These are phyloP conservation scores for Centropristis striata DNA, from an alignment of 2,113 vertebrate species.

Conservation along the genomic window DNA sequence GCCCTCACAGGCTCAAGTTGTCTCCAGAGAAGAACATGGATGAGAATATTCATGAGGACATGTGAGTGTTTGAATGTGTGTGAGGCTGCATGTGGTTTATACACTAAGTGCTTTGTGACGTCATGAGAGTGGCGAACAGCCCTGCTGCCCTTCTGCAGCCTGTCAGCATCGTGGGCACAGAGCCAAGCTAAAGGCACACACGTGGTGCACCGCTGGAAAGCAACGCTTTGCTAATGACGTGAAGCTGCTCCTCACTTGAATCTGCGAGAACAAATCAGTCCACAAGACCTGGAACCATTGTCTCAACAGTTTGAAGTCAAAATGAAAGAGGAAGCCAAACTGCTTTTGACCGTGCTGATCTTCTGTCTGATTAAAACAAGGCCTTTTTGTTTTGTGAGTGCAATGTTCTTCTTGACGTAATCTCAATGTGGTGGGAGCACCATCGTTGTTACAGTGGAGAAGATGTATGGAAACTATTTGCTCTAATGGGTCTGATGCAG, in stretches of 20 bases:
- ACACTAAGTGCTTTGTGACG: conserved; percentile 52
- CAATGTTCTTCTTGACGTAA: conserved; percentile 30
- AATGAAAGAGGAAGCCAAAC: conserved; percentile 15
- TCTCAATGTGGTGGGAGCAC: conserved; percentile 15
- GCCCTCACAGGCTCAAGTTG: neutral
- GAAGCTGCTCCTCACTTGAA: conserved; percentile 35
- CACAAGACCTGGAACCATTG: conserved; percentile 29
- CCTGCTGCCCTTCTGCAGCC: conserved; percentile 45
- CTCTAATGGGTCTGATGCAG: neutral
- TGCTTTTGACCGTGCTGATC: conserved; percentile 8
- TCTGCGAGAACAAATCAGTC: conserved; percentile 46
- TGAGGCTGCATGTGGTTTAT: conserved; percentile 26
- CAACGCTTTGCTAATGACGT: conserved; percentile 4
- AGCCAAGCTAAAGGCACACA: conserved; percentile 62
- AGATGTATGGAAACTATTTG: conserved; percentile 23
- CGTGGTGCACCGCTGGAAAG: conserved; percentile 41
- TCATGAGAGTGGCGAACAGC: conserved; percentile 51
- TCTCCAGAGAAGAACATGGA: neutral
- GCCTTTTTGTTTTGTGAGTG: conserved; percentile 35
- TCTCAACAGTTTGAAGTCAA: conserved; percentile 23
- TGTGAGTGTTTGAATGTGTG: conserved; percentile 15
- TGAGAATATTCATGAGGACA: conserved; percentile 12
- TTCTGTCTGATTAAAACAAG: conserved; percentile 29
- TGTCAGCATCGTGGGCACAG: conserved; percentile 42
- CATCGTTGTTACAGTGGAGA: conserved; percentile 27